Conservation (phyloP, 2,113 vertebrate genomes). For the Formicarius rufipectus region DNA sequence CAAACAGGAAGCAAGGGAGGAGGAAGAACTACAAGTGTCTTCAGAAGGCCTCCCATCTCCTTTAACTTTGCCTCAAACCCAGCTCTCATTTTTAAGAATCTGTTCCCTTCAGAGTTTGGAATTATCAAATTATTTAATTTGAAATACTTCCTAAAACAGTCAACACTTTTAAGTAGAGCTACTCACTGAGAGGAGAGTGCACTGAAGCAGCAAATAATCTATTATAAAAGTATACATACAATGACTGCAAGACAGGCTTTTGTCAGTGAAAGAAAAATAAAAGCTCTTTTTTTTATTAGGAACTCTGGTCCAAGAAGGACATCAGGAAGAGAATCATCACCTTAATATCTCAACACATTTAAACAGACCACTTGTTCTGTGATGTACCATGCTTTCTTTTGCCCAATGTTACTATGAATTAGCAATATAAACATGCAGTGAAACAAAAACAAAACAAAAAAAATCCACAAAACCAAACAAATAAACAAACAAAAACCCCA, state of each 20-base stretch:
- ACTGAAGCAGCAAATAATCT: not conserved
- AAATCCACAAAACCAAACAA: too few species aligned
- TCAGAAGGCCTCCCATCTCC: not conserved
- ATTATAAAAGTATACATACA: not conserved
- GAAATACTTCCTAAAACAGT: not conserved
- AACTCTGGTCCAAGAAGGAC: not conserved
- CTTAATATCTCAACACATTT: not conserved
- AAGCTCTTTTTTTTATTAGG: not conserved
- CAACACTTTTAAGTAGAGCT: not conserved
- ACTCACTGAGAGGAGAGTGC: not conserved
- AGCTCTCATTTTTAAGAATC: not conserved
- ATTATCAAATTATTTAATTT: not conserved
- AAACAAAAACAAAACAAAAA: not conserved
- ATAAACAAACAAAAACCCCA: too few species aligned
- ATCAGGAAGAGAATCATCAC: not conserved
- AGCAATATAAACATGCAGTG: not conserved
- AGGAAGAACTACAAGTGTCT: not conserved
- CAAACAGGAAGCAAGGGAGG: not conserved
- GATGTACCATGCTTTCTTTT: not conserved
- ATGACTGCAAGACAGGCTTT: not conserved
- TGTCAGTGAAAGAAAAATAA: not conserved
- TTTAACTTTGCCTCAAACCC: accelerated
- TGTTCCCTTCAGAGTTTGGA: not conserved
- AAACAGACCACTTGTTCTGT: not conserved
- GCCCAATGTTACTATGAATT: not conserved